Evolutionary conservation across 1,140 invertebrate species (phyloP), one percentile per base, ranked within the genome.

Genomic region (Elysia chlorotica): DNA sequence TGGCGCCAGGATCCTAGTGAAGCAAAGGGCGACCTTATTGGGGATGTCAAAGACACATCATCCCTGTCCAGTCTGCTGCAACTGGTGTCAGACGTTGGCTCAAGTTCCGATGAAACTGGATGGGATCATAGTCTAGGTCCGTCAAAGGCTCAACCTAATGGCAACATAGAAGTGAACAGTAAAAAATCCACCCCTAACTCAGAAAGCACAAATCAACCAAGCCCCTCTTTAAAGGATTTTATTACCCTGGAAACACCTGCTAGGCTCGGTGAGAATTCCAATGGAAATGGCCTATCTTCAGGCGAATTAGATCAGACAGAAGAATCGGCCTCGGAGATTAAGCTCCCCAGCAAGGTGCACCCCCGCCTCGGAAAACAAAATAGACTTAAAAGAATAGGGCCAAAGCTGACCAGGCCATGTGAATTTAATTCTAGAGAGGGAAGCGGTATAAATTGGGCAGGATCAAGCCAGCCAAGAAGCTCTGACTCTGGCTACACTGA

Each of bases 401-500:
- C 41, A 48, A n/a, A n/a, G n/a, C 10, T 10, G 10, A 48, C 41
- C 41, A 48, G 10, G 41, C 41, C 41, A 14, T n/a, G n/a, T n/a
- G n/a, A 48, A 14, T 14, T 48, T n/a, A 33, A 59, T n/a, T 48
- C 54, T n/a, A 28, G 69, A 1, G 37, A 71, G 21, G 76, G 73
- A 31, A 66, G 61, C 23, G 23, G 74, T 2, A 74, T 74, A 59
- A 77, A 75, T 73, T 75, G 67, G 41, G 38, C 75, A 23, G 76
- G 71, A 6, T 28, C 73, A 3, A 28, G 35, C 2, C 33, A 68
- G 28, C 35, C 31, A n/a, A 38, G 36, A 17, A 25, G 19, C 3
- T 28, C 30, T 35, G 1, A n/a, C 2, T 17, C 56, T 25, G 36
- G 41, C 35, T 48, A 56, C 53, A 21, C 57, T 56, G n/a, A 37